phyloP scores from a whole-genome alignment of 1,140 invertebrate genomes.

The Sitobion miscanthi region DNA sequence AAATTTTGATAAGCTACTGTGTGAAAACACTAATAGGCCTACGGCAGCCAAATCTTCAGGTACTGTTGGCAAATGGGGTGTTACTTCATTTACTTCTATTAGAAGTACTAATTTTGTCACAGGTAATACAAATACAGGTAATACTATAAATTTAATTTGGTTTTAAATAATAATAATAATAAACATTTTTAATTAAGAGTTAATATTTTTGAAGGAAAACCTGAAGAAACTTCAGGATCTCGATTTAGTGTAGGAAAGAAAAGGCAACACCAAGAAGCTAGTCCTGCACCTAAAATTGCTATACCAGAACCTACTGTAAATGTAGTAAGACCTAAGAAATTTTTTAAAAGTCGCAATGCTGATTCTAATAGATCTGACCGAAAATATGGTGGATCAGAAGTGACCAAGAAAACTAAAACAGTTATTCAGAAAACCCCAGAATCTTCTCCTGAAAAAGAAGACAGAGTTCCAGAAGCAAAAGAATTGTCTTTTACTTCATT shows the following conservation, averaged over 20 bases:
- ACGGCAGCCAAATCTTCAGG: conserved; percentile 86
- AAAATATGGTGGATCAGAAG: conserved; percentile 38
- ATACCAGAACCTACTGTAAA: conserved; percentile 42
- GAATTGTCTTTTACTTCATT: conserved; percentile 47
- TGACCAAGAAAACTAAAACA: conserved; percentile 30
- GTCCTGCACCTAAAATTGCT: conserved; percentile 50
- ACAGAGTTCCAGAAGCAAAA: conserved; percentile 25
- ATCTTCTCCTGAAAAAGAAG: conserved; percentile 57
- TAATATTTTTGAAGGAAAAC: conserved; percentile 33
- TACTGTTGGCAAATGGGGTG: conserved; percentile 91
- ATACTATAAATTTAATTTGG: background rate
- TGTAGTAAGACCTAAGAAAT: conserved; percentile 79
- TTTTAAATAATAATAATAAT: background rate
- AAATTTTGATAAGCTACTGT: conserved; percentile 79
- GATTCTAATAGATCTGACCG: conserved; percentile 61
- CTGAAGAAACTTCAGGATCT: conserved; percentile 52
- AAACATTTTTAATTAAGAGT: background rate
- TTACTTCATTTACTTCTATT: conserved; percentile 90
- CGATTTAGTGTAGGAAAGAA: conserved; percentile 57
- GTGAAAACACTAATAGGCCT: conserved; percentile 86
- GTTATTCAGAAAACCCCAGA: conserved; percentile 57
- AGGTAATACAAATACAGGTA: conserved; percentile 51
- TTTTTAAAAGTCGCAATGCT: conserved; percentile 84
- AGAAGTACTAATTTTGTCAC: conserved; percentile 70
- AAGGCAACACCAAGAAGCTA: conserved; percentile 46